Evolutionary conservation across 2,797 vertebrate genomes (phyloP).

Genomic region (Characodon lateralis): DNA sequence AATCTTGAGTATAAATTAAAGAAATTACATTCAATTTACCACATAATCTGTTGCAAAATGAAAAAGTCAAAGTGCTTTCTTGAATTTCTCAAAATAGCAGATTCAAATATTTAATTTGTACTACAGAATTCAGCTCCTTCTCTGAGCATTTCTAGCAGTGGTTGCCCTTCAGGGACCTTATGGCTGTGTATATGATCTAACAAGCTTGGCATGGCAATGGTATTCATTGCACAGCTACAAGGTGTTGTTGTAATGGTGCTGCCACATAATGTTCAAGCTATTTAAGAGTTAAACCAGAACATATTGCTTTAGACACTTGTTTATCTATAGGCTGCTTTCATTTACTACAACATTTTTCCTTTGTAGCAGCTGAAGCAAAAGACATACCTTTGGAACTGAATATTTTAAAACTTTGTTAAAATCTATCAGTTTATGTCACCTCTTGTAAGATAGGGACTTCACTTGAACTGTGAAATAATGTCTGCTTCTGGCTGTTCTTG

Average conservation of each 20-base stretch:
- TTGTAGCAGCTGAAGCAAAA: neutral
- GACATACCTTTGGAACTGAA: neutral
- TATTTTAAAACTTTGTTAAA: neutral
- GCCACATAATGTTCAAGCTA: neutral
- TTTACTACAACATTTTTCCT: neutral
- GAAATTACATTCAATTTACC: neutral
- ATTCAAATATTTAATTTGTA: neutral
- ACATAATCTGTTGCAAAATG: neutral
- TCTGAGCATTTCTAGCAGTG: neutral
- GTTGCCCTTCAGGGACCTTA: neutral
- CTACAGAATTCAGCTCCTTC: neutral
- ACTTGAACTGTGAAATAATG: no score
- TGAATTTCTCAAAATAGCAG: neutral
- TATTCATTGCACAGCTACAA: neutral
- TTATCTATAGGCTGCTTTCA: neutral
- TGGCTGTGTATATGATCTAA: neutral
- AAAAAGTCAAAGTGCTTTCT: neutral
- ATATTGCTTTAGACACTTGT: neutral
- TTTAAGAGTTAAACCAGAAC: neutral
- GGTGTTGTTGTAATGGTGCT: neutral
- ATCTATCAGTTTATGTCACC: neutral
- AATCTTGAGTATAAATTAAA: neutral
- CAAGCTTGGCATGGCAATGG: neutral
- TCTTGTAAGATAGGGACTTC: neutral
- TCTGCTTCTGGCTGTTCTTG: no score